Evolutionary conservation across 2,888 invertebrate species (phyloP).

Genomic region (Eupithecia subumbrata): DNA sequence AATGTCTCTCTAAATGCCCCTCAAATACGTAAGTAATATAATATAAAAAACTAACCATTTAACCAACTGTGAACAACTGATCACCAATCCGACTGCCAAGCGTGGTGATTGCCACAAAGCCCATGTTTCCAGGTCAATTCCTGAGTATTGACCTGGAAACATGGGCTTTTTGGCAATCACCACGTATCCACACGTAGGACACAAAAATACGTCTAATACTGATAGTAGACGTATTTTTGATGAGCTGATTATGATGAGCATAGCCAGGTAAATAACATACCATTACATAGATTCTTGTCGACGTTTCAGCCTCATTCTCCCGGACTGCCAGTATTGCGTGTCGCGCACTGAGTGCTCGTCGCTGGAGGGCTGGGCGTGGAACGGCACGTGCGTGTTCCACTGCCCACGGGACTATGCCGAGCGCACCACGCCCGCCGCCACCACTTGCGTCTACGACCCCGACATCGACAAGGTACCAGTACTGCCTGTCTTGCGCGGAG

Average conservation of each 20-base stretch:
- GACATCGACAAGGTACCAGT: slow-evolving; percentile 32
- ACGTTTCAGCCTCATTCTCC: slow-evolving; percentile 76
- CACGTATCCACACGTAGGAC: too few relatives aligned
- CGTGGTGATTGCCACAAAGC: not conserved
- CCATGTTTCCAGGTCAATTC: too few relatives aligned
- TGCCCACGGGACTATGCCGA: slow-evolving; percentile 63
- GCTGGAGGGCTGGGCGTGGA: slow-evolving; percentile 83
- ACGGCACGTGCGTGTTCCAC: slow-evolving; percentile 84
- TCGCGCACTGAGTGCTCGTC: slow-evolving; percentile 86
- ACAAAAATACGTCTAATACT: too few relatives aligned
- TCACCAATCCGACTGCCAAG: too few relatives aligned
- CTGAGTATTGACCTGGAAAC: too few relatives aligned
- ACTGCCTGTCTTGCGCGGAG: not conserved
- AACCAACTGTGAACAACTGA: too few relatives aligned
- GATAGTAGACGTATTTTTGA: too few relatives aligned
- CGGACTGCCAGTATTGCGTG: slow-evolving; percentile 87
- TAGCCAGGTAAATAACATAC: not conserved
- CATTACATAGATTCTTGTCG: not conserved
- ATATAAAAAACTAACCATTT: too few relatives aligned
- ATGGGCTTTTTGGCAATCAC: too few relatives aligned
- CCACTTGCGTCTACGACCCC: slow-evolving; percentile 58
- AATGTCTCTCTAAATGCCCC: slow-evolving; percentile 87
- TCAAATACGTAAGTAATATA: slow-evolving; percentile 83
- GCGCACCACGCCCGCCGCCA: slow-evolving; percentile 34
- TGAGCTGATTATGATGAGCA: too few relatives aligned